These are phyloP conservation scores for Netta rufina DNA, from an alignment of 2,797 vertebrate species.

Conservation along the genomic window DNA sequence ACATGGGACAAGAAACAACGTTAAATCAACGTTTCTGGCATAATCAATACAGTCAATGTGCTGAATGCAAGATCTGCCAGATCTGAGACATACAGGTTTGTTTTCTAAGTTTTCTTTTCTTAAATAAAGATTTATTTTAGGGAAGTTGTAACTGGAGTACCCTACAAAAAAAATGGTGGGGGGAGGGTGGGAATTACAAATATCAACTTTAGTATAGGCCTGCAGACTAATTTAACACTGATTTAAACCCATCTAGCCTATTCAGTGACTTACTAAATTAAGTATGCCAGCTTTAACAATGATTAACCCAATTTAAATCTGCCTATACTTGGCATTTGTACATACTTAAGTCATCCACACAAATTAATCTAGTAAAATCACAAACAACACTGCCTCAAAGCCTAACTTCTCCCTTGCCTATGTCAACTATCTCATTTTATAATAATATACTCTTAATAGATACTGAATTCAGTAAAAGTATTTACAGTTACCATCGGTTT, in stretches of 20 bases:
- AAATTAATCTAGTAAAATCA: background rate
- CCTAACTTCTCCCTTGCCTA: background rate
- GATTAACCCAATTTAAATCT: background rate
- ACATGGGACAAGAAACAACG: background rate
- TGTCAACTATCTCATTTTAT: background rate
- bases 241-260: background rate
- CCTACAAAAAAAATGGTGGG: background rate
- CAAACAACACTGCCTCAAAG: background rate
- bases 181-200: background rate
- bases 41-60: background rate
- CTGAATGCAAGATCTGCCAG: background rate
- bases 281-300: background rate
- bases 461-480: background rate
- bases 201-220: background rate
- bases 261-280: background rate
- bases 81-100: background rate
- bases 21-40: background rate
- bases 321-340: background rate
- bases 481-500: background rate
- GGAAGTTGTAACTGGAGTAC: background rate
- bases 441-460: background rate
- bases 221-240: background rate
- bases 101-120: background rate
- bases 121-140: background rate
- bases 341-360: background rate